phyloP scores from a whole-genome alignment of 2,888 invertebrate genomes.

The Conus canariensis region DNA sequence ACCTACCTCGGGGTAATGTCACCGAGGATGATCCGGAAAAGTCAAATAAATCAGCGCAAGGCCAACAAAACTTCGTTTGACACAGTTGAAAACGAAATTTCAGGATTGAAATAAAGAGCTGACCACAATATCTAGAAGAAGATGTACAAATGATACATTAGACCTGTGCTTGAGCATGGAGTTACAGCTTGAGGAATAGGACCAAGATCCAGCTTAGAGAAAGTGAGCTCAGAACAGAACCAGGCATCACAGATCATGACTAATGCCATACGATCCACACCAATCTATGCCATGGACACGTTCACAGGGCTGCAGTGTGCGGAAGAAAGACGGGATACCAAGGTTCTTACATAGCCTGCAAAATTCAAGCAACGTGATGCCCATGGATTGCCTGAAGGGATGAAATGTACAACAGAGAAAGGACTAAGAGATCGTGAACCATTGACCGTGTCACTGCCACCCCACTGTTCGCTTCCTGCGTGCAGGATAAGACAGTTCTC shows the following conservation, averaged over 20 bases:
- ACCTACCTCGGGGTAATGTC: no score
- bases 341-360: neutral
- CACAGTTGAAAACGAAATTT: no score
- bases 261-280: neutral
- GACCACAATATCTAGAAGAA: neutral
- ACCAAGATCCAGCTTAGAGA: neutral
- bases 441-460: neutral
- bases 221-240: neutral
- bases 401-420: neutral
- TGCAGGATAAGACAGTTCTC: neutral
- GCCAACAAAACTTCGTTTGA: no score
- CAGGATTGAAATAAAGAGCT: neutral
- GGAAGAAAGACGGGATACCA: neutral
- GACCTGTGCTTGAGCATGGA: neutral
- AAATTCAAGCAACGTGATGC: neutral
- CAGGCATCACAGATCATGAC: neutral
- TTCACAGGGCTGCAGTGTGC: no score
- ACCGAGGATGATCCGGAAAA: no score
- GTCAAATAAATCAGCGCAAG: no score
- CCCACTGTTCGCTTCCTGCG: neutral
- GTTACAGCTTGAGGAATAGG: neutral
- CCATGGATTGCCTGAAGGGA: neutral
- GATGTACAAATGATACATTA: neutral
- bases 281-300: neutral
- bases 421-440: neutral